These are phyloP conservation scores for Drosophila chauvacae DNA, from an alignment of 1,140 invertebrate genomes.

Conservation along the genomic window DNA sequence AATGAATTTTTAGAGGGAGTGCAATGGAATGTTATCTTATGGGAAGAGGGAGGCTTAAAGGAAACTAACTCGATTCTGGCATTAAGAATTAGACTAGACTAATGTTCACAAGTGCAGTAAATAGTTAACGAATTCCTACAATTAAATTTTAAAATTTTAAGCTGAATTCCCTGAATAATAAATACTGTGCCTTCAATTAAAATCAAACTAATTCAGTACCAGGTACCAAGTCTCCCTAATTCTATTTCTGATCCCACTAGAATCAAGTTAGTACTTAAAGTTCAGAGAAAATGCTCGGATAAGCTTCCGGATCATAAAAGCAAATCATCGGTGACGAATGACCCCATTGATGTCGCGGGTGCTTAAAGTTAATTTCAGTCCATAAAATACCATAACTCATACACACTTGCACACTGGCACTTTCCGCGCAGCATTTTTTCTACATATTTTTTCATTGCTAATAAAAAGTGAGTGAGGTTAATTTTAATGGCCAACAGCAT, in stretches of 20 bases:
- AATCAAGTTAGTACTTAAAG: not conserved
- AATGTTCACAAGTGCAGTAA: too few species aligned
- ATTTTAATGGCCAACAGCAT: slow-evolving; percentile 48
- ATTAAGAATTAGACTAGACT: too few species aligned
- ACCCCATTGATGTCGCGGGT: slow-evolving; percentile 23
- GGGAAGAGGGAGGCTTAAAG: not conserved
- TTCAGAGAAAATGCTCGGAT: not conserved
- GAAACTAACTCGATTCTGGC: too few species aligned
- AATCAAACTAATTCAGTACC: not conserved
- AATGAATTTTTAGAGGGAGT: slow-evolving; percentile 17
- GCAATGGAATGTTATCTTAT: not conserved
- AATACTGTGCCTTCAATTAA: too few species aligned
- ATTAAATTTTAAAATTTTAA: not conserved
- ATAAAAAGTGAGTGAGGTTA: slow-evolving; percentile 55
- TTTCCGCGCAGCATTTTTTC: slow-evolving; percentile 3
- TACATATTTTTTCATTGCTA: slow-evolving; percentile 43
- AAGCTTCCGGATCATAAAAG: slow-evolving; percentile 26
- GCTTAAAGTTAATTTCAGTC: slow-evolving; percentile 59
- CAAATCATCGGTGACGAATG: slow-evolving; percentile 31
- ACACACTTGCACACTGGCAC: slow-evolving; percentile 12
- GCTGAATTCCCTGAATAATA: not conserved
- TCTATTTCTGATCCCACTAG: too few species aligned
- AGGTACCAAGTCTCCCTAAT: not conserved
- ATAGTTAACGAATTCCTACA: too few species aligned
- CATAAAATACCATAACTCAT: slow-evolving; percentile 43